A percentile compares a stretch with the other conserved stretches of the same genome.
phyloP scores from a whole-genome alignment of 2,797 vertebrate species.

The Chromobotia macracanthus region DNA sequence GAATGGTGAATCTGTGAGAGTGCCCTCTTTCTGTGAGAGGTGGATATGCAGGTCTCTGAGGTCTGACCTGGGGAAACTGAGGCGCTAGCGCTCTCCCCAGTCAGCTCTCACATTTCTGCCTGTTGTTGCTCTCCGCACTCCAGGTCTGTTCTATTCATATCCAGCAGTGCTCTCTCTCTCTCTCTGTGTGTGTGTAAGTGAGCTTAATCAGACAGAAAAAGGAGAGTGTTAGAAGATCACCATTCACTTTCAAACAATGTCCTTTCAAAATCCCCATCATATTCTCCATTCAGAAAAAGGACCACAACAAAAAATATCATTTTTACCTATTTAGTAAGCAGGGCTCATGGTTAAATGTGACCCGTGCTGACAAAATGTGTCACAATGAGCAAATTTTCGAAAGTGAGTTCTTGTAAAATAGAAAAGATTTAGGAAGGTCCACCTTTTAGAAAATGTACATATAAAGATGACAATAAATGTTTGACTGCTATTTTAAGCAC shows the following conservation, averaged over 20 bases:
- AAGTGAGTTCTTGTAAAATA: too few species aligned
- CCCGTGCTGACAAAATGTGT: too few species aligned
- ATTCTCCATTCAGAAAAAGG: background rate
- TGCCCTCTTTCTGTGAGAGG: slow-evolving; percentile 46
- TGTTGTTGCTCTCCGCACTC: slow-evolving; percentile 34
- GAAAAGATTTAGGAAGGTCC: too few species aligned
- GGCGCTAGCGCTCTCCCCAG: slow-evolving; percentile 9
- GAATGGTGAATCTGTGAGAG: slow-evolving; percentile 16
- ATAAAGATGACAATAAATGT: too few species aligned
- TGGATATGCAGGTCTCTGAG: slow-evolving; percentile 23
- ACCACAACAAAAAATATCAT: background rate
- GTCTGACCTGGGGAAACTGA: slow-evolving; percentile 27
- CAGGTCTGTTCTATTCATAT: slow-evolving; percentile 49
- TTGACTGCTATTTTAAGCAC: too few species aligned
- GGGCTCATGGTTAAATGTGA: too few species aligned
- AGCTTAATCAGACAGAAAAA: background rate
- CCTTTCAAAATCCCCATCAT: slow-evolving; percentile 2
- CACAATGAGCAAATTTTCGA: too few species aligned
- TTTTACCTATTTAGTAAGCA: background rate
- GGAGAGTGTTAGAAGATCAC: too few species aligned
- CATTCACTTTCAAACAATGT: too few species aligned
- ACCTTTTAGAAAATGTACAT: too few species aligned
- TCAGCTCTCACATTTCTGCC: slow-evolving; percentile 38
- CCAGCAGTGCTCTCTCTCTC: slow-evolving; percentile 12
- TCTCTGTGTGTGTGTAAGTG: background rate